phyloP scores from a whole-genome alignment of 2,888 invertebrate genomes.

The Auanema freiburgensis region DNA sequence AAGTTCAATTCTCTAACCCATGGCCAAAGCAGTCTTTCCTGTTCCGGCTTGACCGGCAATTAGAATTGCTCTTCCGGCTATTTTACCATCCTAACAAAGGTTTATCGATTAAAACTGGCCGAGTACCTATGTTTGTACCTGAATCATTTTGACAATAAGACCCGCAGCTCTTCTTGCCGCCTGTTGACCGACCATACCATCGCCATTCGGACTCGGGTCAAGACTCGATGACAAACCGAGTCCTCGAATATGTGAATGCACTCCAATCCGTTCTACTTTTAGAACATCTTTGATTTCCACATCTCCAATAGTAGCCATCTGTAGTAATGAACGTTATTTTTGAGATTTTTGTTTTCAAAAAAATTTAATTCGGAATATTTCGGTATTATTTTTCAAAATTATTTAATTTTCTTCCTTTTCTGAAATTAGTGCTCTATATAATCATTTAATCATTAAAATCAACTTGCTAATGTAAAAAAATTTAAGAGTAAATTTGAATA shows the following conservation, averaged over 20 bases:
- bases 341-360: too few species aligned
- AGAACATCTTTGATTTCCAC: constrained; percentile 37
- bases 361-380: too few species aligned
- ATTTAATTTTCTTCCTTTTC: too few species aligned
- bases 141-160: constrained; percentile 93
- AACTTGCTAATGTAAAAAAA: too few species aligned
- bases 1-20: constrained; percentile 69
- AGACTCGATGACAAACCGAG: constrained; percentile 82
- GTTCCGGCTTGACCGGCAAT: constrained; percentile 95
- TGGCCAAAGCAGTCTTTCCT: constrained; percentile 97
- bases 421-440: too few species aligned
- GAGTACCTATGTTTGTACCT: constrained; percentile 66
- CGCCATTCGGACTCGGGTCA: constrained; percentile 80
- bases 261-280: constrained; percentile 70
- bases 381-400: too few species aligned
- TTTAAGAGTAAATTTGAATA: too few species aligned
- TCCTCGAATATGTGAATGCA: constrained; percentile 97
- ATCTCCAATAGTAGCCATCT: constrained; percentile 46
- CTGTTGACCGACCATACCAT: constrained; percentile 69
- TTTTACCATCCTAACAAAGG: constrained; percentile 79
- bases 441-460: too few species aligned
- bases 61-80: constrained; percentile 90
- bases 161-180: constrained; percentile 91
- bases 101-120: background rate
- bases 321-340: background rate